These are phyloP conservation scores for Pseudochaenichthys georgianus DNA, from an alignment of 2,797 vertebrate genomes.

Conservation along the genomic window DNA sequence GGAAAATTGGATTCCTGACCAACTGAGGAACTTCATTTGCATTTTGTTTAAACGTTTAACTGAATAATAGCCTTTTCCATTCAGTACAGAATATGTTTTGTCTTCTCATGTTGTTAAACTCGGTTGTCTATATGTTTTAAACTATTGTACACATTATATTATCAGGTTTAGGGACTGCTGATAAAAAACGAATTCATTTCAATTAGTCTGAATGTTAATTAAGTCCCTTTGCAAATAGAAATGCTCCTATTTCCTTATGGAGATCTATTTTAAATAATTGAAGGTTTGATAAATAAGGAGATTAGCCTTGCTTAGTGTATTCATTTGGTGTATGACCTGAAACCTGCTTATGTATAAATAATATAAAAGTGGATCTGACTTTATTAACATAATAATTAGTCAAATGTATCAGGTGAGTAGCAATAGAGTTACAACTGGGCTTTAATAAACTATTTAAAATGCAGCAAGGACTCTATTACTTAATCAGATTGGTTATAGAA, in stretches of 20 bases:
- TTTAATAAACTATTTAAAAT: neutral
- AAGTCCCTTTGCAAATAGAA: no score
- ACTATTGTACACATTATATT: no score
- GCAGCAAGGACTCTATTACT: neutral
- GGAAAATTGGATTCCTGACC: constrained; percentile 71
- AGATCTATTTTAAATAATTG: neutral
- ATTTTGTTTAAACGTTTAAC: constrained; percentile 52
- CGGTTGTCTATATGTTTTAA: no score
- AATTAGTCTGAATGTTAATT: no score
- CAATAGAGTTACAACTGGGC: neutral
- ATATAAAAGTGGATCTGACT: neutral
- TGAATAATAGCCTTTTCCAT: constrained; percentile 23
- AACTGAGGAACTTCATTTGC: constrained; percentile 62
- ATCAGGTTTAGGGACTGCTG: no score
- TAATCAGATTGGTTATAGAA: neutral
- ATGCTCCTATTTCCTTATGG: neutral
- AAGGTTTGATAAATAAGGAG: neutral
- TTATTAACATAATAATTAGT: neutral
- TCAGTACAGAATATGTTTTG: constrained; percentile 5
- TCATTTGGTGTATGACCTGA: neutral
- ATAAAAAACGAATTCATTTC: no score
- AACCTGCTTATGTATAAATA: neutral
- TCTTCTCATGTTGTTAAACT: neutral
- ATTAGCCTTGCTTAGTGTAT: neutral
- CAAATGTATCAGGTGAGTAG: neutral